Evolutionary conservation across 2,888 invertebrate species (phyloP), one percentile per base, ranked within the genome.

Genomic region (Podotricha telesiphe): DNA sequence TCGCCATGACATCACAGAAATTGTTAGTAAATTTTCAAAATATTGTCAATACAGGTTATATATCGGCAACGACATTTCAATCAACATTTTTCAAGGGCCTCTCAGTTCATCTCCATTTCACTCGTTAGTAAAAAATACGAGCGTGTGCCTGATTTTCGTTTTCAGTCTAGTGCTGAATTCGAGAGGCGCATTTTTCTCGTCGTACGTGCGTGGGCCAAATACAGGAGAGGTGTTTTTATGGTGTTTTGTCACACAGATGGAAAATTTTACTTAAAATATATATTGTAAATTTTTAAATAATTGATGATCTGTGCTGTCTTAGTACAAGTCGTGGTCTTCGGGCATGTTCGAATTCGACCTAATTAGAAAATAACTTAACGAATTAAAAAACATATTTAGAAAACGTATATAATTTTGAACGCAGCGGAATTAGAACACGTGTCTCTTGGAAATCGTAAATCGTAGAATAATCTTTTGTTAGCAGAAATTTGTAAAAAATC

Each of bases 141-240:
- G 11, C 45, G 20, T 19, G 48, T 47, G 61, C 61, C 37, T 61
- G 61, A 65, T 55, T 53, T 59, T 65, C 69, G 28, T 61, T 69
- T 68, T 56, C 61, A 65, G 19, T 63, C 48, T 63, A 55, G 63
- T 65, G 65, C 59, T 61, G 65, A 45, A 53, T 66, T 66, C n/a
- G n/a, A 64, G 69, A 62, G 71, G 53, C 71, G 55, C 73, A 75
- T 75, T 73, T 75, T 74, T 74, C 71, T 73, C 65, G 28, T 58
- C 67, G 71, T 72, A 74, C 75, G 74, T 74, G 75, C 73, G 73
- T 70, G 51, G 67, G 68, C 55, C 40, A n/a, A 70, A 58, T 50
- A 20, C 66, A 10, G 5, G 22, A 10, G 20, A 22, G 42, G 11
- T 58, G 67, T 65, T 70, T 71, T 71, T 66, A 15, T 59, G 58